Conservation (phyloP, 2,113 vertebrate species). For the Laticauda colubrina region DNA sequence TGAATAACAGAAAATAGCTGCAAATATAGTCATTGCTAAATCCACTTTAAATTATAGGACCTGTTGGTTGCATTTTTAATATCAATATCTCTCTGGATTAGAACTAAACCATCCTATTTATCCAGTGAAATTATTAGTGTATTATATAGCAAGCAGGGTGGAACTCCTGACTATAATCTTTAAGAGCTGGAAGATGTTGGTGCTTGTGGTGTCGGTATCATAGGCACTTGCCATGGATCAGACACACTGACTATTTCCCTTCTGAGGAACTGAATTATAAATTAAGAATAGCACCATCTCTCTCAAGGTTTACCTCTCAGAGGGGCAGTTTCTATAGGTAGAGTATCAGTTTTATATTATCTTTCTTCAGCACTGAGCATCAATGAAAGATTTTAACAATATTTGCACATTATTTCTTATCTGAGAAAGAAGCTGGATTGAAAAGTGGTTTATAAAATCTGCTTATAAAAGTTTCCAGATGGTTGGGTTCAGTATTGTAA, state of each 20-base stretch:
- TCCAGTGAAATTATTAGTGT: background rate
- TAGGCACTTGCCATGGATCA: background rate
- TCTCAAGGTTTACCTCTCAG: background rate
- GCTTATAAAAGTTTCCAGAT: background rate
- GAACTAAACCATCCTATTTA: background rate
- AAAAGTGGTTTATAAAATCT: background rate
- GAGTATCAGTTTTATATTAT: background rate
- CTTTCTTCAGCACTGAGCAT: background rate
- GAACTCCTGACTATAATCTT: background rate
- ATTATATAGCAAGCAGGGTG: too few relatives aligned
- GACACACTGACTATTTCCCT: background rate
- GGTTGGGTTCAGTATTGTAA: background rate
- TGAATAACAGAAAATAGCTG: background rate
- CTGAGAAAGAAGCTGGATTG: background rate
- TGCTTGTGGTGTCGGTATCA: background rate
- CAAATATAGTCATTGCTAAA: background rate
- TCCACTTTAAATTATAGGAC: background rate
- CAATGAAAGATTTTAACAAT: background rate
- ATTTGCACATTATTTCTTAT: background rate
- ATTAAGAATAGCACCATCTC: background rate
- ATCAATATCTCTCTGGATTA: background rate
- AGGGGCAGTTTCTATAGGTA: background rate
- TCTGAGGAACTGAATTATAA: background rate
- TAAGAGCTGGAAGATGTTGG: background rate
- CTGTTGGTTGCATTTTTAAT: background rate